phyloP scores from a whole-genome alignment of 1,140 invertebrate genomes.

The Formica exsecta region DNA sequence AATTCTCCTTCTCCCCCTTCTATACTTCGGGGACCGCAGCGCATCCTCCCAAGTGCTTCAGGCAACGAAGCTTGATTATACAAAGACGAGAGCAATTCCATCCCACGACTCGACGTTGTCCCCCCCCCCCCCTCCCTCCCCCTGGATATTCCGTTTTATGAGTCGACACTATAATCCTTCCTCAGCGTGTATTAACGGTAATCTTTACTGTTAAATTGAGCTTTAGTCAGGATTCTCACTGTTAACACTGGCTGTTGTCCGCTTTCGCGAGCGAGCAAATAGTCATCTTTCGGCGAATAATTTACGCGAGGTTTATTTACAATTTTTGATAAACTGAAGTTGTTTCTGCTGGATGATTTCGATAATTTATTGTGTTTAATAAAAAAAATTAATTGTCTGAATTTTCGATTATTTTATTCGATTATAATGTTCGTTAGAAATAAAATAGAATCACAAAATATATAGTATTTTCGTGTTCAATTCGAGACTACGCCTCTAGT shows the following conservation, averaged over 20 bases:
- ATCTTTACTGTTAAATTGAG: conserved; percentile 70
- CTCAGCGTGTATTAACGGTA: conserved; percentile 72
- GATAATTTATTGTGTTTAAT: background rate
- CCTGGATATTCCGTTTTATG: conserved; percentile 40
- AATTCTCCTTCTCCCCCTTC: background rate
- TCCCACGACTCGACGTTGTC: conserved; percentile 4
- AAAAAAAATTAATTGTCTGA: background rate
- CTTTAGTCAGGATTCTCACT: conserved; percentile 64
- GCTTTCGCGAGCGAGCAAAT: background rate
- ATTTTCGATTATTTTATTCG: background rate
- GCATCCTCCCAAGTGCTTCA: conserved; percentile 12
- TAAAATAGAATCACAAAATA: background rate
- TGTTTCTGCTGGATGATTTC: conserved; percentile 1
- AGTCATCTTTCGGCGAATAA: background rate
- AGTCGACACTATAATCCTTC: conserved; percentile 50
- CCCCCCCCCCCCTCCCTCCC: background rate
- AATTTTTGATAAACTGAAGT: too few species aligned
- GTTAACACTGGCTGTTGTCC: conserved; percentile 57
- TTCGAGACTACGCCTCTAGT: background rate
- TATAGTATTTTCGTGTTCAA: background rate
- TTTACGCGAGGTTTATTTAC: too few species aligned
- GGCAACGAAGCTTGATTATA: conserved; percentile 73
- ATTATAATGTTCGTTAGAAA: background rate
- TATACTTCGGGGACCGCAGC: conserved; percentile 22
- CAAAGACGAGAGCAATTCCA: conserved; percentile 63